Percentiles rank a stretch among this genome's conserved stretches.
Evolutionary conservation across 2,113 vertebrate species (phyloP).

Genomic region (Myrmophylax atrothorax): DNA sequence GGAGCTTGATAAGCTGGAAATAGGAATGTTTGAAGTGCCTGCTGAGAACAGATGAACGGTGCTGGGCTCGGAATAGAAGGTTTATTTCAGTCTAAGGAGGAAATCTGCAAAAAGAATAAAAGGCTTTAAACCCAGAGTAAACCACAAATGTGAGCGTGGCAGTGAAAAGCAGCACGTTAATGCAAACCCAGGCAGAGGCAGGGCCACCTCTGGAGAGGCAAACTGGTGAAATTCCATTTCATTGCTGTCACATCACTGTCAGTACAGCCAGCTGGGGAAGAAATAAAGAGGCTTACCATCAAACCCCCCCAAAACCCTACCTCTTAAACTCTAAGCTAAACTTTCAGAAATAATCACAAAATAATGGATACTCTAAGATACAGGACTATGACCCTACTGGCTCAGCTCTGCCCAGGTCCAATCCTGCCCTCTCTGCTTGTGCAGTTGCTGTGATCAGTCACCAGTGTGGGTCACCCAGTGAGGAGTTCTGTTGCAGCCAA

Average conservation of each 20-base stretch:
- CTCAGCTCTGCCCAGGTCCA: background rate
- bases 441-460: constrained; percentile 35
- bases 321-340: background rate
- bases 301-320: background rate
- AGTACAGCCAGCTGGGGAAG: background rate
- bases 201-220: background rate
- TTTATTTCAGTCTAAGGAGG: background rate
- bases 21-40: background rate
- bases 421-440: background rate
- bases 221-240: background rate
- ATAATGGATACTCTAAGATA: background rate
- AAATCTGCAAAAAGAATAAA: background rate
- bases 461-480: background rate
- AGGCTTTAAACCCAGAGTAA: background rate
- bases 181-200: background rate
- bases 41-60: background rate
- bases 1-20: background rate
- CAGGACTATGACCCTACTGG: background rate
- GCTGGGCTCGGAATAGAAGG: background rate
- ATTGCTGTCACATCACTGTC: background rate
- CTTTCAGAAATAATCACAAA: background rate
- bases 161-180: background rate
- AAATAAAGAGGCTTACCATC: background rate
- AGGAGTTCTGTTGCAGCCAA: constrained; percentile 22
- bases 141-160: background rate